Evolutionary conservation across 2,113 vertebrate genomes (phyloP).

Genomic region (Spheniscus mendiculus): DNA sequence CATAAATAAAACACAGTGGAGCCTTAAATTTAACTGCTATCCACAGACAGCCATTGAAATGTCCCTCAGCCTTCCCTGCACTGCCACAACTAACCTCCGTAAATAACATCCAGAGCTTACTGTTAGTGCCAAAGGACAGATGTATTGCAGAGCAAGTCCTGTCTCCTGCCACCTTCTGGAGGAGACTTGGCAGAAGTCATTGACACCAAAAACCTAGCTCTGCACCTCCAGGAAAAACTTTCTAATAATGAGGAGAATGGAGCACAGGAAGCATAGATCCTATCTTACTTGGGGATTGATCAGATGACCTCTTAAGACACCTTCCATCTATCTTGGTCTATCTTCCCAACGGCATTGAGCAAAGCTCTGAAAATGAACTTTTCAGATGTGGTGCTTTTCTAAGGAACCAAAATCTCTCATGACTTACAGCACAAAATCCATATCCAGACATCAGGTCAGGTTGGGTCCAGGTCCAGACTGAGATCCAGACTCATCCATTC

Average conservation of each 20-base stretch:
- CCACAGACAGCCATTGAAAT: background rate
- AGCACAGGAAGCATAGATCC: background rate
- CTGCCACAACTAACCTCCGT: background rate
- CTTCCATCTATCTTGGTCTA: background rate
- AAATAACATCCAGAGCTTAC: background rate
- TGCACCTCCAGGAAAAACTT: background rate
- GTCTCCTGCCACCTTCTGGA: background rate
- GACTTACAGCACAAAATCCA: background rate
- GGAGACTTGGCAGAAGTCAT: background rate
- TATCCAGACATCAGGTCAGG: background rate
- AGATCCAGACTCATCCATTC: background rate
- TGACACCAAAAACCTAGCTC: background rate
- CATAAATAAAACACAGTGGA: slow-evolving; percentile 23
- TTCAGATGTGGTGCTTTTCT: fast-evolving
- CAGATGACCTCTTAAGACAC: background rate
- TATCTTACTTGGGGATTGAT: background rate
- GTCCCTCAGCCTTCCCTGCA: background rate
- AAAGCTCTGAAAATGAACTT: background rate
- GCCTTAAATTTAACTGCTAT: background rate
- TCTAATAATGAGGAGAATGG: background rate
- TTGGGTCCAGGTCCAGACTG: background rate
- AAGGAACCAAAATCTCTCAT: background rate
- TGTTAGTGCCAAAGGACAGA: background rate
- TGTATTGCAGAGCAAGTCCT: background rate
- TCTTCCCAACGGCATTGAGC: background rate